Conservation (phyloP, 2,888 invertebrate genomes). For the Lasioglossum leucozonium region DNA sequence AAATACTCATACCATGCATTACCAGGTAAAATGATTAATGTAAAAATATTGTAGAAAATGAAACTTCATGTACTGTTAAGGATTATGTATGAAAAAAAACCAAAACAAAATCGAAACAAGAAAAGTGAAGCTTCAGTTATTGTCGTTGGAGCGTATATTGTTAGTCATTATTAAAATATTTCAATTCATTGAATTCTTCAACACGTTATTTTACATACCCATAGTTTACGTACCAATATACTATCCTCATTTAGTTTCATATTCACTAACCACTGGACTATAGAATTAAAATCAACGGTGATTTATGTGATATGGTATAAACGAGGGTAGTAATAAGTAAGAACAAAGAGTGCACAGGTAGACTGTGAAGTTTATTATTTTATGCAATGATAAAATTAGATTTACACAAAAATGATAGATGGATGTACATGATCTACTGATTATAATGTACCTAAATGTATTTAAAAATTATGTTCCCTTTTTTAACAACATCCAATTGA, state of each 20-base stretch:
- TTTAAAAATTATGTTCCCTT: constrained; percentile 35
- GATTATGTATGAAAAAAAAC: background rate
- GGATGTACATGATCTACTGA: constrained; percentile 41
- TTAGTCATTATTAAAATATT: constrained; percentile 46
- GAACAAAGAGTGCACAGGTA: constrained; percentile 65
- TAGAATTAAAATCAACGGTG: constrained; percentile 51
- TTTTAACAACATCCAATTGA: constrained; percentile 36
- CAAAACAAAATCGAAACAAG: constrained; percentile 36
- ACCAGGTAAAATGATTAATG: background rate
- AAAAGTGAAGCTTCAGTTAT: constrained; percentile 32
- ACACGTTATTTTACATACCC: constrained; percentile 74
- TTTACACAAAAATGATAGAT: constrained; percentile 70
- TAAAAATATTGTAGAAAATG: background rate
- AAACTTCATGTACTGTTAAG: constrained; percentile 8
- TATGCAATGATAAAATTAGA: constrained; percentile 72
- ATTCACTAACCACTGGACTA: constrained; percentile 63
- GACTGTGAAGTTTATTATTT: constrained; percentile 75
- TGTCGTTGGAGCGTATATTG: constrained; percentile 31
- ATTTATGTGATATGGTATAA: constrained; percentile 59
- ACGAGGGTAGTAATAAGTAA: constrained; percentile 70
- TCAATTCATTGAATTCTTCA: constrained; percentile 40
- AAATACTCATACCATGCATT: constrained; percentile 56
- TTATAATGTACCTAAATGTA: constrained; percentile 53
- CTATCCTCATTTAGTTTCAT: constrained; percentile 65
- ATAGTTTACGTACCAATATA: constrained; percentile 75